Base-by-base conservation (phyloP, 37 sponge, comb jelly and placozoan genomes). In the Aplysina aerophoba region DNA sequence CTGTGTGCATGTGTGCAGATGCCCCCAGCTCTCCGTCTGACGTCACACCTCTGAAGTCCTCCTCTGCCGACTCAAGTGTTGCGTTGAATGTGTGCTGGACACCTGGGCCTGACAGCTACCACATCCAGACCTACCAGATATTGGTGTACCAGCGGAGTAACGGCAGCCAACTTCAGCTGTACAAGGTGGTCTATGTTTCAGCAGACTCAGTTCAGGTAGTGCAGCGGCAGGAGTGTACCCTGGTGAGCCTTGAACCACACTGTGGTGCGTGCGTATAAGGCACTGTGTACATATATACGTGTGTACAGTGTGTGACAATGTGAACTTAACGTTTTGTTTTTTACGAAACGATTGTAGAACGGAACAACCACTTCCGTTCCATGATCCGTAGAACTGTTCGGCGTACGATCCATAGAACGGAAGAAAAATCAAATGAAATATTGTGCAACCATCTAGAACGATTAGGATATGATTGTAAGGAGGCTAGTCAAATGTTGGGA, bases 21-120 rank as follows among this genome's bases (percentile, higher is more conserved):
- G 1, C 12, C 14, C 78, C 78, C 4, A 54, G 78, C 41, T 20
- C 78, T 41, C 78, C 78, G 39, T 3, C 3, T 2, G 11, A 41
- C 12, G 54, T 75, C 54, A 3, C 21, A 38, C 78, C 21, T 24
- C 53, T n/a, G 38, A 38, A 41, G 38, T 41, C n/a, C 24, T 17
- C 11, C 20, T 44, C 39, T 38, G 37, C 41, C 37, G 39, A 8
- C 14, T 73, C 20, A 12, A 8, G 8, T 44, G 50, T 8, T 44
- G 50, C 6, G 50, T 44, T 44, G 50, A 11, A 41, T 3, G 25
- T 75, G 53, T 75, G 78, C 41, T 75, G 78, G 78, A 75, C 54
- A 25, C 20, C 37, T 19, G 78, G 54, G 16, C 78, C 78, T 1
- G 53, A 75, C 53, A 75, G 44, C 54, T 75, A 75, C 24, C 78